Base-by-base conservation (phyloP, 2,797 vertebrate genomes). In the Poeciliopsis turneri region DNA sequence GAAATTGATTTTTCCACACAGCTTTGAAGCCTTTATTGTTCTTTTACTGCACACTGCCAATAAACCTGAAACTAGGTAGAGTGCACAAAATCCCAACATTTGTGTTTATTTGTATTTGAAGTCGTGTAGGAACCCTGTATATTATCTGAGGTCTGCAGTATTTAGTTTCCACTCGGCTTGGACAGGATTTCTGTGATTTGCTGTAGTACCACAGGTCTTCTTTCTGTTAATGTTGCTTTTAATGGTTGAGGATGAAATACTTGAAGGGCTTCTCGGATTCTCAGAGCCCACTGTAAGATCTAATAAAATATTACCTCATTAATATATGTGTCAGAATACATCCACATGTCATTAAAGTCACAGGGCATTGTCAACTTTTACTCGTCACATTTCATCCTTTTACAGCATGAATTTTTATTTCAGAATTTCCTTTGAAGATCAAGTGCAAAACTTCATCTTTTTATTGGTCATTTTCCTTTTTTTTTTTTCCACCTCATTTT, bases 241-340 rank as follows among this genome's bases (percentile, higher is more conserved):
- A 16, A 2, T 1, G 51, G 36, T 79, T 33, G 68, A 33, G 43
- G 33, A 33, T 53, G 49, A 64, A 43, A 80, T 47, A 72, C 75
- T 82, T 64, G 39, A 82, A 70, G 72, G 69, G 71, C 77, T 77
- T 89, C 75, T 36, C 57, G 68, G 57, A 79, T 72, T 66, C 69
- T 43, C 77, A 70, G 55, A 61, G 69, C 2, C 11, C 3, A 69
- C 79, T 84, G 81, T 87, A 83, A 80, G 49, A 73, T 33, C n/a
- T 47, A 43, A 55, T 41, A 61, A 84, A 28, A 20, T 28, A 71
- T 79, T 77, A 88, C 82, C 79, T 85, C 81, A 75, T 66, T 20
- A 36, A 75, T 57, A 55, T 10, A 51, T 10, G 20, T 75, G 47
- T 85, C 47, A 41, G 33, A 57, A 28, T 57, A 55, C 51, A 39